Evolutionary conservation across 2,888 invertebrate genomes (phyloP), one percentile per base, ranked within the genome.

Genomic region (Leptinotarsa juncta): DNA sequence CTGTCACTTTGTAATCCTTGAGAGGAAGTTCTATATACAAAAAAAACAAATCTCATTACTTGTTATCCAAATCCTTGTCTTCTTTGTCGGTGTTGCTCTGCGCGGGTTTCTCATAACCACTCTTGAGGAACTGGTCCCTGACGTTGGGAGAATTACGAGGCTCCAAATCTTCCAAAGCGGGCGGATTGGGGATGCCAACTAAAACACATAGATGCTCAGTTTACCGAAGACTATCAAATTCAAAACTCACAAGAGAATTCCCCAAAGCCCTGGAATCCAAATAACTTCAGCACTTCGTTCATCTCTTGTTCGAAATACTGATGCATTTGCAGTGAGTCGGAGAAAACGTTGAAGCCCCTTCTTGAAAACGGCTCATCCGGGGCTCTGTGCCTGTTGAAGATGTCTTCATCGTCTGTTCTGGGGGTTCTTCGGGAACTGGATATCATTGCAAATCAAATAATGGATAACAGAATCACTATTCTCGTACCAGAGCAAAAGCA

Each of bases 281-380:
- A 89, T 66, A 85, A 87, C 76, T 89, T 90, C 79, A 92, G 82
- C 75, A 92, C 88, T 70, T 89, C 88, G 76, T 90, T 89, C 87
- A 92, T 89, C 84, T 92, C 91, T 12, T 90, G 88, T 82, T 92
- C 92, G 81, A 92, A 92, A 80, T 90, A 91, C 76, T 89, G 88
- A 76, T 91, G 91, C 85, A 92, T 89, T 85, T 92, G 90, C 78
- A 91, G 80, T 0, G 92, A 91, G 86, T 91, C 90, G 26, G 90
- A 89, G 77, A 91, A 91, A n/a, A 92, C 86, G 79, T 89, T 88
- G 81, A 92, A 91, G 14, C 88, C 81, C 70, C 72, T 74, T 65
- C 71, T 78, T 14, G 77, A 70, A 51, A 70, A 67, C 15, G 65
- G 60, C 4, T 60, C 60, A 4, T 60, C 26, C 15, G 60, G 26